These are phyloP conservation scores for Diadophis punctatus DNA, from an alignment of 2,113 vertebrate genomes.

Conservation along the genomic window DNA sequence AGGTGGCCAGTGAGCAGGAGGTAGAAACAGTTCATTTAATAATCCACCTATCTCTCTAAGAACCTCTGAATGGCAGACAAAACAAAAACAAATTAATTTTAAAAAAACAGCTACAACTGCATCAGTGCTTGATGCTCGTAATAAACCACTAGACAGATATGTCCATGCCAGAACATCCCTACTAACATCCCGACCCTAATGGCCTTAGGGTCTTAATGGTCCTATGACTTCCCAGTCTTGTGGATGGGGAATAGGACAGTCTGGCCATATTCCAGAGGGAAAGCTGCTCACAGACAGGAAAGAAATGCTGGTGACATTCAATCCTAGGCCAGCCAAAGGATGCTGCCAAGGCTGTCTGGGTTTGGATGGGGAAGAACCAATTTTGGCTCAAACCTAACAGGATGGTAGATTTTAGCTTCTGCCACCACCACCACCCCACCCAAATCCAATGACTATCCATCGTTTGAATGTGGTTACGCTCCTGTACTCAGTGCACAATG, in stretches of 20 bases:
- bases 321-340: background rate
- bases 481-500: background rate
- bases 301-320: background rate
- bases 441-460: background rate
- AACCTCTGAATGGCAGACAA: background rate
- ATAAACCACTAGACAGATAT: background rate
- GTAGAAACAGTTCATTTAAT: background rate
- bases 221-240: background rate
- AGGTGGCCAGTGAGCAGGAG: background rate
- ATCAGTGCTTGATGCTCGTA: background rate
- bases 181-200: background rate
- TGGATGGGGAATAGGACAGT: background rate
- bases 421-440: background rate
- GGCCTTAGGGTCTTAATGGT: too few relatives aligned
- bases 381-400: background rate
- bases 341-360: background rate
- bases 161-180: background rate
- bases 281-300: background rate
- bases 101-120: background rate
- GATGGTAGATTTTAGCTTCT: background rate
- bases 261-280: background rate
- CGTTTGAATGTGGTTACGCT: background rate
- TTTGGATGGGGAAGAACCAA: background rate
- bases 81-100: background rate
- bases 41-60: background rate